Percentiles rank a stretch among this genome's conserved stretches.
These are phyloP conservation scores for Notarius lentiginosus DNA, from an alignment of 2,113 vertebrate species.

Conservation along the genomic window DNA sequence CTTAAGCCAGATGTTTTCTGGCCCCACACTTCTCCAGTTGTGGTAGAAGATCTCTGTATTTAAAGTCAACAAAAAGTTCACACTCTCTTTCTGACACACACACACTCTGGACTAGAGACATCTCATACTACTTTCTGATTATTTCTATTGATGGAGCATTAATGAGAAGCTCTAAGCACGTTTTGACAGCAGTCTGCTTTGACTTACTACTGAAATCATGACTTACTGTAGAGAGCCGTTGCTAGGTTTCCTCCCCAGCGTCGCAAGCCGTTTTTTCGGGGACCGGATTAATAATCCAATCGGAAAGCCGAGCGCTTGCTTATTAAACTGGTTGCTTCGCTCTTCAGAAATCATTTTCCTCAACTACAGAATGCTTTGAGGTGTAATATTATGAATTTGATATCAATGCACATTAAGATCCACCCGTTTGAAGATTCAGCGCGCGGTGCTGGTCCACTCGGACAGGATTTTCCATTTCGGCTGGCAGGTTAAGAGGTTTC, in stretches of 20 bases:
- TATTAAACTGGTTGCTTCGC: slow-evolving; percentile 64
- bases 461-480: background rate
- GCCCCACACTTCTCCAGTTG: too few relatives aligned
- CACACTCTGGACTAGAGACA: too few relatives aligned
- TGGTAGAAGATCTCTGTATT: too few relatives aligned
- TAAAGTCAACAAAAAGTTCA: too few relatives aligned
- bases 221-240: slow-evolving; percentile 79
- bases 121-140: background rate
- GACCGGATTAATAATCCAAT: slow-evolving; percentile 75
- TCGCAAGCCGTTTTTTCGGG: slow-evolving; percentile 73
- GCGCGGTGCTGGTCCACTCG: background rate
- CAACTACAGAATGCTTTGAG: background rate
- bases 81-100: too few relatives aligned
- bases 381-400: too few relatives aligned
- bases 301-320: slow-evolving; percentile 71
- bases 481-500: background rate
- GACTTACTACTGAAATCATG: background rate
- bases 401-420: background rate
- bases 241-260: slow-evolving; percentile 75
- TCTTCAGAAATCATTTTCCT: slow-evolving; percentile 74
- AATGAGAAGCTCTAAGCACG: background rate
- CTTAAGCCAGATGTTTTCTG: too few relatives aligned
- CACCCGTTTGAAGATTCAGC: background rate
- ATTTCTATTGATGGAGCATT: background rate
- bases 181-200: background rate